Evolutionary conservation across 2,113 vertebrate species (phyloP), one percentile per base, ranked within the genome.

Genomic region (Myrmecobius fasciatus): DNA sequence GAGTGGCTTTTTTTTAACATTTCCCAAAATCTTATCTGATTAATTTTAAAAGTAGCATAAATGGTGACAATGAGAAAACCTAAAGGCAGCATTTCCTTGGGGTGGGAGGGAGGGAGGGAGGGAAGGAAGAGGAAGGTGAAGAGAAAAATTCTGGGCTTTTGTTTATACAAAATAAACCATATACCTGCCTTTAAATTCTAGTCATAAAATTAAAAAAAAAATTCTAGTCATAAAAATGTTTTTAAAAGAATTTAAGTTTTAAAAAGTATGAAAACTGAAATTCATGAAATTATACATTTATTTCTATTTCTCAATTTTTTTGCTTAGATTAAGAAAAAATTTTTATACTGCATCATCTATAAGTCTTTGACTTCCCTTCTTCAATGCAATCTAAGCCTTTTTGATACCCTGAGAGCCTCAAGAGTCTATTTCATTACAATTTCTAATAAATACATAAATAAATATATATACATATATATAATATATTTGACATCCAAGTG

Each of bases 1-100:
- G 7, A 75, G 91, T 91, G 93, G 9, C 36, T 94, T 94, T 95
- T 83, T 52, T 24, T n/a, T n/a, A n/a, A n/a, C n/a, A 28, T 91
- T 94, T 93, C 91, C 90, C 60, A 93, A 94, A 52, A 95, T 94
- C 92, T 91, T 43, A 92, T 89, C 49, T 53, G 91, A 91, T 26
- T 96, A 88, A 25, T 67, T 96, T 52, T 89, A 93, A 96, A 94
- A 60, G 48, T 92, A 94, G 91, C 12, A 60, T 75, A 24, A 92
- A 67, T 75, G 17, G 89, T 28, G 47, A 90, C 8, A 43, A 47
- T 93, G 91, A 47, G 53, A 97, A 91, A 90, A 48, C 25, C 91
- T 46, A 12, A 25, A n/a, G 46, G n/a, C n/a, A 56, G 11, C 48
- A 56, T 60, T 52, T 94, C 90, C 51, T 22, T 52, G 7, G 24